Base-by-base conservation (phyloP, 2,888 invertebrate species). In the Exocentrus adspersus region DNA sequence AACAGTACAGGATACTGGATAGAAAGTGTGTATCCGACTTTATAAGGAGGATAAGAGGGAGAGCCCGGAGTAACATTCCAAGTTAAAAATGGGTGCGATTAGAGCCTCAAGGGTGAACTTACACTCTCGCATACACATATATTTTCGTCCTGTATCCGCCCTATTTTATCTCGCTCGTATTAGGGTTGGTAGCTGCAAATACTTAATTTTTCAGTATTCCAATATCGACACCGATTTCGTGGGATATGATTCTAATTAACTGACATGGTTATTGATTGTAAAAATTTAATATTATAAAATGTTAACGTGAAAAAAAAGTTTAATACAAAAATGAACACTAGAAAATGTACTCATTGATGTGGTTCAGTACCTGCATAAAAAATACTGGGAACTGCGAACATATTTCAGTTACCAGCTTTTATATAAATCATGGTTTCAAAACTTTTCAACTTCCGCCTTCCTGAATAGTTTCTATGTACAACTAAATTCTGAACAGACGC, bases 71-170 rank as follows among this genome's bases (percentile, higher is more conserved):
- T 46, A 57, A 65, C 65, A 64, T 67, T 69, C 67, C 59, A 67
- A 70, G 76, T 77, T 77, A 77, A 77, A 77, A 77, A 77, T 77
- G 77, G 74, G 74, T 58, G 71, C 76, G 75, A 77, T 77, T 77
- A 76, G 70, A 63, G 72, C 70, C 76, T 76, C 74, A 58, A 57
- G 75, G 76, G 77, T 73, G 63, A 75, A 74, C 72, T 76, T 76
- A 75, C 68, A 68, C 64, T 67, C 68, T 67, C 70, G 59, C 71
- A 68, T 69, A 66, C 67, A 72, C 72, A 72, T 72, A 75, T 72
- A 75, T 74, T 71, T 71, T 67, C 65, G 46, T 64, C 67, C 66
- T 65, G 56, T 65, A 48, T 65, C 64, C 66, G 64, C 62, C 59
- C 60, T 62, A 62, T 61, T 65, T 59, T 70, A 64, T 70, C 64